These are phyloP conservation scores for Scopus umbretta DNA, from an alignment of 2,113 vertebrate species.

Conservation along the genomic window DNA sequence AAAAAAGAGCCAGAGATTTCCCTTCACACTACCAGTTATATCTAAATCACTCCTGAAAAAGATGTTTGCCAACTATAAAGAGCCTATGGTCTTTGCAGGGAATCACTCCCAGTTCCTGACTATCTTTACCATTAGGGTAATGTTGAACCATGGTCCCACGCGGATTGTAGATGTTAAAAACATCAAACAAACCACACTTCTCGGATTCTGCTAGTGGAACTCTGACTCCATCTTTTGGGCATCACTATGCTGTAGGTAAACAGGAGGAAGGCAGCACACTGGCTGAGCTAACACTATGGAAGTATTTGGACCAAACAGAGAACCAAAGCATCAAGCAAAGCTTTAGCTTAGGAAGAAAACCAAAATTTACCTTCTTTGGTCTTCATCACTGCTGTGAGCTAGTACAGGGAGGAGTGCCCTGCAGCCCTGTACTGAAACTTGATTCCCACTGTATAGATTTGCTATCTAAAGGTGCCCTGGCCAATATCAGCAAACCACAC, in stretches of 20 bases:
- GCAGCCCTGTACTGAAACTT: background rate
- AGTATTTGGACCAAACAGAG: background rate
- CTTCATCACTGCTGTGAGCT: background rate
- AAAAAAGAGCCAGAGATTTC: background rate
- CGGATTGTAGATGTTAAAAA: background rate
- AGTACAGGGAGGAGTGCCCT: background rate
- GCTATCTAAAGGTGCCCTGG: background rate
- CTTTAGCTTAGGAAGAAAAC: background rate
- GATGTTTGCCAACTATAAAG: background rate
- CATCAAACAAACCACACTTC: background rate
- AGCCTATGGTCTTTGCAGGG: background rate
- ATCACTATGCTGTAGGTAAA: background rate
- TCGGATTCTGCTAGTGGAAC: background rate
- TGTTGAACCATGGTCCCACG: background rate
- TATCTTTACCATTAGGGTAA: background rate
- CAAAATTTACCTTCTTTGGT: background rate
- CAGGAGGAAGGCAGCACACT: background rate
- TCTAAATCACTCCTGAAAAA: background rate
- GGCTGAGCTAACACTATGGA: background rate
- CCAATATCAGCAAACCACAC: background rate
- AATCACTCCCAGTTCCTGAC: background rate
- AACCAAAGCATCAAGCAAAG: background rate
- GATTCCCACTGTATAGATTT: background rate
- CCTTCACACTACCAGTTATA: background rate
- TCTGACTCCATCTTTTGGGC: conserved; percentile 28